Conservation (phyloP, 2,888 invertebrate species). For the Toxonevra muliebris region DNA sequence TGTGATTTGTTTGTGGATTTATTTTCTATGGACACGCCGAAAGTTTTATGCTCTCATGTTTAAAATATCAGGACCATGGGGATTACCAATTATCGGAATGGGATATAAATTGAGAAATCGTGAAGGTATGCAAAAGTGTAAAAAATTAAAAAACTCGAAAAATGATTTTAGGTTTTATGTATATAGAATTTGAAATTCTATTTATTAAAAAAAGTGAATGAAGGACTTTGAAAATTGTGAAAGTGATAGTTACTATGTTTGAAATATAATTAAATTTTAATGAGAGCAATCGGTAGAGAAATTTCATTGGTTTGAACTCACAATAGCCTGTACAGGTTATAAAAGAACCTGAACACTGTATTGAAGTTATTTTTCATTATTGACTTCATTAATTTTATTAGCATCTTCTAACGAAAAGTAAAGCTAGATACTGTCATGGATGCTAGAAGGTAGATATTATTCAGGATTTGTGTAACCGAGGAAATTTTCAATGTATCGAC, state of each 20-base stretch:
- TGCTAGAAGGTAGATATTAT: too few species aligned
- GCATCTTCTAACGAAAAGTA: too few species aligned
- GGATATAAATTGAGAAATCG: conserved; percentile 48
- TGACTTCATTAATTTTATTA: too few species aligned
- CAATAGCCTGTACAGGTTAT: too few species aligned
- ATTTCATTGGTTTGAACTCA: too few species aligned
- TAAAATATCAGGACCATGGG: conserved; percentile 56
- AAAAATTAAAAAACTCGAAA: too few species aligned
- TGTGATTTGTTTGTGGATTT: conserved; percentile 52
- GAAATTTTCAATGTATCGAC: too few species aligned
- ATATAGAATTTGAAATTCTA: background rate
- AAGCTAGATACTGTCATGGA: too few species aligned
- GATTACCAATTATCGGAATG: conserved; percentile 58
- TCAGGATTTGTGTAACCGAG: too few species aligned
- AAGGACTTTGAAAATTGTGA: background rate
- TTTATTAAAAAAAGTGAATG: background rate
- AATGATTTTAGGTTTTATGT: too few species aligned
- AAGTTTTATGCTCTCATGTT: conserved; percentile 52
- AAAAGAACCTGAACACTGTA: too few species aligned
- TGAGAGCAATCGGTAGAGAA: background rate
- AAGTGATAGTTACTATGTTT: background rate
- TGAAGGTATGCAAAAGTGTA: conserved; percentile 48
- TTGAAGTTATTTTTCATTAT: too few species aligned
- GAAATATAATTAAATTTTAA: background rate
- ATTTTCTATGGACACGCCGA: conserved; percentile 55